Conservation (phyloP, 2,113 vertebrate genomes). For the Sorex araneus region DNA sequence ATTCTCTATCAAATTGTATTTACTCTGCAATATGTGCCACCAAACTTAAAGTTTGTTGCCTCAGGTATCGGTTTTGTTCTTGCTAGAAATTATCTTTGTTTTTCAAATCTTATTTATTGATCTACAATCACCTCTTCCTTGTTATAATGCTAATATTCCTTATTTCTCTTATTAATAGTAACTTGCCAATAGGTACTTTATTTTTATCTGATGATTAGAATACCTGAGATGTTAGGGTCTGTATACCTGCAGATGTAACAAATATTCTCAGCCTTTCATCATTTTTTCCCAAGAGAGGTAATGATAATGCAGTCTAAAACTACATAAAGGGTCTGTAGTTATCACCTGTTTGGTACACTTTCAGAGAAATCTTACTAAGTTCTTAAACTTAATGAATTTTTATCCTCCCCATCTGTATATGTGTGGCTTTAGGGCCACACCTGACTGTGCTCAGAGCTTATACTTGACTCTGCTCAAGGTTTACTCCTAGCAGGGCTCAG, state of each 20-base stretch:
- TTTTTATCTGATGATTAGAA: neutral
- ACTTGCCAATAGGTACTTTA: neutral
- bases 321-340: neutral
- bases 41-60: neutral
- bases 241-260: neutral
- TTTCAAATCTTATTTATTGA: neutral
- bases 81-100: neutral
- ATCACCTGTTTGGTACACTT: neutral
- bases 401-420: neutral
- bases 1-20: neutral
- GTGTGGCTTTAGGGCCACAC: too few relatives aligned
- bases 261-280: neutral
- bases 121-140: neutral
- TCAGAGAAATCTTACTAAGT: neutral
- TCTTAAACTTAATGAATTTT: neutral
- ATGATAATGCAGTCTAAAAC: neutral
- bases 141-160: neutral
- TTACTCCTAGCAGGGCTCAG: too few relatives aligned
- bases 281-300: neutral
- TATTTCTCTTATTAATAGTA: slow-evolving; percentile 6
- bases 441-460: too few relatives aligned
- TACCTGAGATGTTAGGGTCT: neutral
- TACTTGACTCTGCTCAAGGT: too few relatives aligned
- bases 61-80: neutral
- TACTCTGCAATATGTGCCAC: neutral